Evolutionary conservation across 2,113 vertebrate genomes (phyloP), one percentile per base, ranked within the genome.

Genomic region (Myocastor coypus): DNA sequence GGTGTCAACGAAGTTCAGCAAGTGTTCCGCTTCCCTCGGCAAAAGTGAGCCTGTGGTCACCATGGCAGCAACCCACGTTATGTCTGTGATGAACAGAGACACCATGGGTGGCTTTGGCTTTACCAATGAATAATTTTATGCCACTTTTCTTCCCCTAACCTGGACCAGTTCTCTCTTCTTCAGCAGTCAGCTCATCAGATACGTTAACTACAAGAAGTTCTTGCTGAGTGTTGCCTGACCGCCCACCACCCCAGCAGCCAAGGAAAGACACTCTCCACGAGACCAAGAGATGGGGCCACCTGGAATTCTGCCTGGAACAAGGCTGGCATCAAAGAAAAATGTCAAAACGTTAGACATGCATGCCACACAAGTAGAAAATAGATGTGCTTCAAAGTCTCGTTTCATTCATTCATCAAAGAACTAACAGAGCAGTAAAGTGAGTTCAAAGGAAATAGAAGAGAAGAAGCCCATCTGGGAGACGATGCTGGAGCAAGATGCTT

Each of bases 401-500:
- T 66, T 83, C 40, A 69, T 26, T 94, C 34, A 57, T 94, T 95
- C 83, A 68, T 75, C 28, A 75, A 75, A 75, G 37, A 75, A 22
- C 37, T 42, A 42, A 75, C 22, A 13, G 37, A 75, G 42, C 12
- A 26, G 40, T 42, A 75, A 42, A 26, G 24, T 42, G 71, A 8
- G 24, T 12, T 42, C 71, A 26, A 28, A 75, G 24, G 22, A 11
- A 75, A 14, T 7, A 6, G 40, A 26, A 69, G 28, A 69, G 13
- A 46, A 3, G 40, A 73, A 75, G 26, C 17, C 13, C 50, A 71
- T 32, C 7, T 22, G 90, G 16, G 16, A 34, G 81, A 63, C 1
- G 26, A 81, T 32, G 22, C 26, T 59, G 3, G 52, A 34, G n/a
- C 55, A n/a, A 42, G 40, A 68, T 10, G 12, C 10, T 63, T 64